Conservation (phyloP, 1,140 invertebrate species). For the Camponotus floridanus region DNA sequence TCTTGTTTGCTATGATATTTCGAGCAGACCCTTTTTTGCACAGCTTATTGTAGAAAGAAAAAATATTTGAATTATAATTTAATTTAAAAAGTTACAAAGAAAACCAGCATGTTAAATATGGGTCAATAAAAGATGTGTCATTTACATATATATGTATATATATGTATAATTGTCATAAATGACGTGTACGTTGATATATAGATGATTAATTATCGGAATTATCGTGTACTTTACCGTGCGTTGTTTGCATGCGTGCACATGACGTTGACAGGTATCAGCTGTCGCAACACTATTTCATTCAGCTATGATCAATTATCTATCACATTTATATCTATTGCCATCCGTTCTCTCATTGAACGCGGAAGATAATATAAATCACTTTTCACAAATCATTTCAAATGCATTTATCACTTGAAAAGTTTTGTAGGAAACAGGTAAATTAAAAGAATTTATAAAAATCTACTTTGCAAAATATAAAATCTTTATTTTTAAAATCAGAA, state of each 20-base stretch:
- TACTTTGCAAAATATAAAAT: neutral
- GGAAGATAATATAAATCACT: slow-evolving; percentile 2
- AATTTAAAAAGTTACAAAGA: neutral
- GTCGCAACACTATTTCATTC: slow-evolving; percentile 22
- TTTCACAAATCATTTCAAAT: neutral
- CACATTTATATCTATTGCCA: no score
- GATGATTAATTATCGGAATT: slow-evolving; percentile 27
- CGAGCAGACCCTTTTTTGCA: neutral
- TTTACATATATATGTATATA: neutral
- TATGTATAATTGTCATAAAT: slow-evolving; percentile 20
- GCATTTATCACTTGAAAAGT: neutral
- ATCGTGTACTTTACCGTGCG: neutral
- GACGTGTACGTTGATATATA: slow-evolving; percentile 6
- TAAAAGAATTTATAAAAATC: slow-evolving; percentile 1
- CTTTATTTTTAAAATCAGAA: neutral
- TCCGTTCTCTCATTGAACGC: neutral
- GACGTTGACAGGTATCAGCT: slow-evolving; percentile 19
- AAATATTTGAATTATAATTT: neutral
- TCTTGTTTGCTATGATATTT: neutral
- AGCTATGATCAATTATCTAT: slow-evolving; percentile 6
- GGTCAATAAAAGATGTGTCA: neutral
- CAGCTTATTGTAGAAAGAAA: neutral
- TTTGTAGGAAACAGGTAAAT: neutral
- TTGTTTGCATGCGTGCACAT: neutral
- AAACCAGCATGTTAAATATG: slow-evolving; percentile 12